Base-by-base conservation (phyloP, 1,140 invertebrate species). In the Lordiphosa stackelbergi region DNA sequence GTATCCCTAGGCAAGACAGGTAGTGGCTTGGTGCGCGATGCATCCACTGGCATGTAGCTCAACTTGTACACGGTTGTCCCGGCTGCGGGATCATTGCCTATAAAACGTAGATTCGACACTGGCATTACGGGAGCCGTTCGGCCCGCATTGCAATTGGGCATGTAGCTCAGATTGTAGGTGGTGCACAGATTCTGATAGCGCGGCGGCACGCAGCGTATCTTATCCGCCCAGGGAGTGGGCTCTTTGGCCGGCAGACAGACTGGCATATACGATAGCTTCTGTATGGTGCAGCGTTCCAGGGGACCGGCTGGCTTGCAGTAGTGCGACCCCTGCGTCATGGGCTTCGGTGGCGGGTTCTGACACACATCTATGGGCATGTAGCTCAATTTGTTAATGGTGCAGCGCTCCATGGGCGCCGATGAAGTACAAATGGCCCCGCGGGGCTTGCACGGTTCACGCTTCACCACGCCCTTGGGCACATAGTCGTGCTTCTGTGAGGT, bases 401-500 rank as follows among this genome's bases (percentile, higher is more conserved):
- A 88, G 41, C 89, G 88, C 52, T 90, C 87, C 57, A 91, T 87
- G 0, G 90, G 89, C 28, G 89, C 88, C 9, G 88, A 87, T 0
- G 91, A 88, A 37, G 79, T 86, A 64, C 88, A 88, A 46, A 92
- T 91, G 36, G 89, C 90, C 1, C 77, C 64, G 0, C 85, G 60
- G 0, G 92, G 92, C 55, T 90, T 88, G 53, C 88, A 91, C 51
- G 87, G 90, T 7, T 85, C 77, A 0, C 89, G 87, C 62, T 86
- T 87, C 65, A 87, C 86, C 19, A 85, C 78, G 0, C 89, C 90
- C 85, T 94, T 94, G 57, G 93, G 91, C 9, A 92, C 91, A 70
- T 90, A 94, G 88, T 94, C 93, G 63, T 93, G 91, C 54, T 93
- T 92, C 51, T 93, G 91, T n/a, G 93, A 93, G 4, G 93, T 93